These are phyloP conservation scores for Ailurus styani DNA, from an alignment of 2,113 vertebrate species.

Conservation along the genomic window DNA sequence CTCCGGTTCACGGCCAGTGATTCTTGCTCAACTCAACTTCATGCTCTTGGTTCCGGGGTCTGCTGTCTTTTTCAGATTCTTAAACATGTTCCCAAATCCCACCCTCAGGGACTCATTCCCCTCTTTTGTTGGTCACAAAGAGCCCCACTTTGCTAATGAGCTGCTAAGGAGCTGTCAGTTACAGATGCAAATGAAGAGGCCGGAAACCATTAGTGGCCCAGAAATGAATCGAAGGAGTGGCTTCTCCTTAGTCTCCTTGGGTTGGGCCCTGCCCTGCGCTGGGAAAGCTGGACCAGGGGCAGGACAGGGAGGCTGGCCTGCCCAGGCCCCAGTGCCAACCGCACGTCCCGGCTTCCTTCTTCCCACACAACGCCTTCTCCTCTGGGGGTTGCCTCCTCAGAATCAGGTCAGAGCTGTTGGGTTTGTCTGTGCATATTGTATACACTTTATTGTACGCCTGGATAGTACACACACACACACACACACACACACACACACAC, in stretches of 20 bases:
- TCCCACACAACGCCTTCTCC: background rate
- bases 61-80: constrained; percentile 25
- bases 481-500: background rate
- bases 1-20: background rate
- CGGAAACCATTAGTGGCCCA: constrained; percentile 2
- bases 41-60: background rate
- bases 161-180: constrained; percentile 63
- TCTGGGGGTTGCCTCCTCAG: background rate
- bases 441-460: background rate
- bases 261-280: background rate
- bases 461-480: background rate
- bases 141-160: constrained; percentile 70
- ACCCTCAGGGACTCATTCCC: constrained; percentile 32
- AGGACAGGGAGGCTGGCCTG: background rate
- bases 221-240: constrained; percentile 25
- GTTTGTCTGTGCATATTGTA: background rate
- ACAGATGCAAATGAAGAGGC: constrained; percentile 56
- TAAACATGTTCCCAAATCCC: constrained; percentile 36
- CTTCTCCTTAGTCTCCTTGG: background rate
- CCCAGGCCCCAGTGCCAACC: background rate
- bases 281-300: background rate
- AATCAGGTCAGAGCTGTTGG: background rate
- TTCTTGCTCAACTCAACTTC: background rate
- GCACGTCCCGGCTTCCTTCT: background rate
- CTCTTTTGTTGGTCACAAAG: constrained; percentile 56